Percentiles rank a stretch among this genome's conserved stretches.
Conservation (phyloP, 2,797 vertebrate species). For the Orientallactaga sibirica region DNA sequence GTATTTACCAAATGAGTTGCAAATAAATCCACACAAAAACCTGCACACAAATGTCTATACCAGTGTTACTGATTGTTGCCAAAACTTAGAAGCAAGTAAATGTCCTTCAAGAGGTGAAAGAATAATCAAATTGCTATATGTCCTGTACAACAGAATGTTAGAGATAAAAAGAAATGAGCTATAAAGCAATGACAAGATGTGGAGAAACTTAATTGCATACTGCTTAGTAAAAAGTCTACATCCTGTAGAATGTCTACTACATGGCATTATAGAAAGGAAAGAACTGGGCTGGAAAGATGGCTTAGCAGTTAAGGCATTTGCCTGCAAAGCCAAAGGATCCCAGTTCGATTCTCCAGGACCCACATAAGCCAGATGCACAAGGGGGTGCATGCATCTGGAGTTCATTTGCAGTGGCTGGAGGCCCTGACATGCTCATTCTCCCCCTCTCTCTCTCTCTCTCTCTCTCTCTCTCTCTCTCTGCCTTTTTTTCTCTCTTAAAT, state of each 20-base stretch:
- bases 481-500: no score
- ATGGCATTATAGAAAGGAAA: neutral
- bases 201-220: neutral
- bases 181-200: neutral
- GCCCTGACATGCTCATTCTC: no score
- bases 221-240: neutral
- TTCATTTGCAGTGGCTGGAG: no score
- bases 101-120: neutral
- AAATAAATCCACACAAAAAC: slow-evolving; percentile 39
- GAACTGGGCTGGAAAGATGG: neutral
- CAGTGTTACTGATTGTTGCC: neutral
- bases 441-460: no score
- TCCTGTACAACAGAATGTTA: neutral
- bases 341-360: no score
- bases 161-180: neutral
- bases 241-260: neutral
- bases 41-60: neutral
- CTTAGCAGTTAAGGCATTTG: no score
- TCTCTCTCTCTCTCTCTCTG: no score
- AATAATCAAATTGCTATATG: neutral
- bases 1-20: slow-evolving; percentile 48
- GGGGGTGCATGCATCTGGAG: no score
- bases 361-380: no score
- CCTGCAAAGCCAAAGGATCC: no score
- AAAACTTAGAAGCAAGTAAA: slow-evolving; percentile 35